Percentiles rank a stretch among this genome's conserved stretches.
Evolutionary conservation across 2,797 vertebrate genomes (phyloP).

Genomic region (Psittacula derbiana): DNA sequence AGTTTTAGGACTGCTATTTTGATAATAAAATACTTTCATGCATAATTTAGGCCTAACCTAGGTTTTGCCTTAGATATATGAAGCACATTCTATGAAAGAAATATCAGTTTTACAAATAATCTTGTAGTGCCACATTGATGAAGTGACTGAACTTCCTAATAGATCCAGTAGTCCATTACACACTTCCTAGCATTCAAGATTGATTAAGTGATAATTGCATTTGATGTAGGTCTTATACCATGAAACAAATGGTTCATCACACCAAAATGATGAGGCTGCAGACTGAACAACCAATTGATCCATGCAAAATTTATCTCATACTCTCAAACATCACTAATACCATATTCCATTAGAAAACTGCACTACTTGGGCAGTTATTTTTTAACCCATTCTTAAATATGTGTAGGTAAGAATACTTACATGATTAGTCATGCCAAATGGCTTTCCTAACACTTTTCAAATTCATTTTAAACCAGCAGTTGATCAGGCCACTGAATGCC

Average conservation of each 20-base stretch:
- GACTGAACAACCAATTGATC: background rate
- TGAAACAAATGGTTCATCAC: background rate
- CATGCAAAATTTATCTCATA: background rate
- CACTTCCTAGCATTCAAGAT: background rate
- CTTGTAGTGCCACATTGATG: conserved; percentile 1
- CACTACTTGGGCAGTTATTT: background rate
- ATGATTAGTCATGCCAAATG: background rate
- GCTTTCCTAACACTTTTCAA: background rate
- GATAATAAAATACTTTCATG: background rate
- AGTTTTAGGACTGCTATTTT: conserved; percentile 8
- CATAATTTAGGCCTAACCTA: background rate
- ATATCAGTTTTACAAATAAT: conserved; percentile 38
- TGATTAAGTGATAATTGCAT: conserved; percentile 50
- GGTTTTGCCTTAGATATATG: background rate
- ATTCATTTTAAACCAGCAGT: background rate
- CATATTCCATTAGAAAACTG: background rate
- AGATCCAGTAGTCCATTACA: conserved; percentile 27
- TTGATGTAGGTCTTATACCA: conserved; percentile 5
- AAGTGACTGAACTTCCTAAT: conserved; percentile 43
- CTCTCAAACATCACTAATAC: background rate
- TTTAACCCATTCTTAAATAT: background rate
- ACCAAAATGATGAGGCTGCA: conserved; percentile 27
- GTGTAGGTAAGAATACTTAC: background rate
- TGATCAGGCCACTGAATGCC: background rate
- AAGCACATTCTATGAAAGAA: background rate